Percentiles rank a stretch among this genome's conserved stretches.
Evolutionary conservation across 2,797 vertebrate species (phyloP).

Genomic region (Tenualosa thibaudeaui): DNA sequence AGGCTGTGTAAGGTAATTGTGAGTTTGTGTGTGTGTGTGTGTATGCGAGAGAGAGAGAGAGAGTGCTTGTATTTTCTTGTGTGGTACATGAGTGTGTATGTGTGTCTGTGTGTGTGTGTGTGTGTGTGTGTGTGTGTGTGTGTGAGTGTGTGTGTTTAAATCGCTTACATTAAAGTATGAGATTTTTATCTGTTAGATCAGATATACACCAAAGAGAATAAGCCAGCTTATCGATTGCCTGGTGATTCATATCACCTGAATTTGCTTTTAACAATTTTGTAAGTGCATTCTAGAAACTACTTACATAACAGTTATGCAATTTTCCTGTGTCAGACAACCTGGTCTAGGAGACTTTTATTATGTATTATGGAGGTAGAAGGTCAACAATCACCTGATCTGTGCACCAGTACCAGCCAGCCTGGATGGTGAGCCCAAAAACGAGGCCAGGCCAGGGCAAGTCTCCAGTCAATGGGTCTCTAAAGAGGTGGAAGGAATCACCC

Average conservation of each 20-base stretch:
- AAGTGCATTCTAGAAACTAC: neutral
- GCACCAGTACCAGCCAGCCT: constrained; percentile 93
- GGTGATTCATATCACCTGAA: too few relatives aligned
- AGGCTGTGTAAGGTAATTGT: neutral
- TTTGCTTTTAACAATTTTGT: too few relatives aligned
- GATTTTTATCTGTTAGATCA: too few relatives aligned
- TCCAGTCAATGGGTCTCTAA: constrained; percentile 78
- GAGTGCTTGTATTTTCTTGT: neutral
- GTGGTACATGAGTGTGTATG: neutral
- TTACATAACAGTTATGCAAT: too few relatives aligned
- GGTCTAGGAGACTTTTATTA: too few relatives aligned
- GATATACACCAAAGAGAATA: too few relatives aligned
- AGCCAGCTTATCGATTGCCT: too few relatives aligned
- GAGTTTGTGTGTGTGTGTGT: neutral
- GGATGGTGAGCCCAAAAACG: constrained; percentile 82
- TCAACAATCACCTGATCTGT: constrained; percentile 84
- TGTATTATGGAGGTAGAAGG: too few relatives aligned
- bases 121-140: neutral
- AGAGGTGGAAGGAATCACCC: constrained; percentile 86
- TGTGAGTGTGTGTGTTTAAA: neutral
- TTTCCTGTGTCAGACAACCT: too few relatives aligned
- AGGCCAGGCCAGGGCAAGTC: constrained; percentile 92
- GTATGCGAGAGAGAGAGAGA: neutral
- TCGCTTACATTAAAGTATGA: too few relatives aligned
- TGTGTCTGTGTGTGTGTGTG: neutral